Evolutionary conservation across 2,888 invertebrate species (phyloP).

Genomic region (Escarpia spicata): DNA sequence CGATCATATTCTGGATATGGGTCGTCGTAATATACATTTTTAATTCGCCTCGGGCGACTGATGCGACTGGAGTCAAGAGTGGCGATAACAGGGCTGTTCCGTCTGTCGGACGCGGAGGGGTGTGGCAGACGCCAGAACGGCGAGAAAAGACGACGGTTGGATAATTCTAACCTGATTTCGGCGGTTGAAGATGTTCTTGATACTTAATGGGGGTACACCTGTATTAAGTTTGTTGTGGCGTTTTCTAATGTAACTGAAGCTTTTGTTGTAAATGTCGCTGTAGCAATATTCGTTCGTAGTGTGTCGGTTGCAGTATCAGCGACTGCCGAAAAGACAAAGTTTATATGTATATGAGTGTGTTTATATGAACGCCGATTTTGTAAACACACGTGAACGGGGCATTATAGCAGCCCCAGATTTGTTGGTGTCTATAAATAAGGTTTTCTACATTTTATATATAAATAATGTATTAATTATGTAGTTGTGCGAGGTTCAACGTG

Average conservation of each 20-base stretch:
- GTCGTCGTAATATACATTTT: not conserved
- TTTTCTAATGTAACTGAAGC: not conserved
- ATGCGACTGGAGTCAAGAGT: not conserved
- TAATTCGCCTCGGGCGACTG: not conserved
- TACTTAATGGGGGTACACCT: not conserved
- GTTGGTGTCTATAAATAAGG: too few species aligned
- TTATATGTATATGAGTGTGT: too few species aligned
- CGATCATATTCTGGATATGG: slow-evolving; percentile 7
- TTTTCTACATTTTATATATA: too few species aligned
- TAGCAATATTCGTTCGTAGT: too few species aligned
- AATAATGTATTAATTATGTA: too few species aligned
- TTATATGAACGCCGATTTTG: too few species aligned
- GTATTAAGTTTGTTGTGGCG: not conserved
- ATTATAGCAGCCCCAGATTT: too few species aligned
- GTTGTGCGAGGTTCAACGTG: too few species aligned
- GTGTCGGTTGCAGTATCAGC: too few species aligned
- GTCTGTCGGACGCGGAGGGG: not conserved
- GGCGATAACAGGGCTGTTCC: not conserved
- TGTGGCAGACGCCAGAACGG: not conserved
- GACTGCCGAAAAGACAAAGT: too few species aligned
- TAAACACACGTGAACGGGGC: too few species aligned
- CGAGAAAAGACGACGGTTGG: not conserved
- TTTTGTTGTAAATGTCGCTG: not conserved
- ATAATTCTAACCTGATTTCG: not conserved
- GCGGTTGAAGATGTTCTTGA: not conserved